phyloP scores from a whole-genome alignment of 2,797 vertebrate species.

The Alauda arvensis region DNA sequence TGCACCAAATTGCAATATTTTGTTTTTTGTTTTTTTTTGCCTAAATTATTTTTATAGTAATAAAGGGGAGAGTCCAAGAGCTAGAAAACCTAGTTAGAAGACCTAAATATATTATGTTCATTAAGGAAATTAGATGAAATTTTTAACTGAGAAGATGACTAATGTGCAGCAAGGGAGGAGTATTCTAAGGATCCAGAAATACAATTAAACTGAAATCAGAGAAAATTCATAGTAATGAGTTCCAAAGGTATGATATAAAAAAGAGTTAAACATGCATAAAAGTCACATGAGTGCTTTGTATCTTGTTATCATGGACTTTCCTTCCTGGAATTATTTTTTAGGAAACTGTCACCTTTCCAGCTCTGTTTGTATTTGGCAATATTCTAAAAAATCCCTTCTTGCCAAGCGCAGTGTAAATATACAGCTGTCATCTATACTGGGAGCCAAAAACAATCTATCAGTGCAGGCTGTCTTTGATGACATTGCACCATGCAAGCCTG shows the following conservation, averaged over 20 bases:
- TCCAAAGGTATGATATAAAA: background rate
- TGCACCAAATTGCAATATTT: background rate
- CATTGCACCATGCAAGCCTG: background rate
- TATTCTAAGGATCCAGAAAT: background rate
- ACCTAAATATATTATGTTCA: background rate
- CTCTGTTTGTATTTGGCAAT: conserved; percentile 39
- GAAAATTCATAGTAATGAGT: background rate
- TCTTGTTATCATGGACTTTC: conserved; percentile 29
- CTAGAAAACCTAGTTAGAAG: background rate
- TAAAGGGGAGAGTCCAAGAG: background rate
- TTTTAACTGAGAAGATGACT: background rate
- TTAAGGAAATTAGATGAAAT: background rate
- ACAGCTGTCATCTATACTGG: conserved; percentile 18
- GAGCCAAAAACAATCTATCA: background rate
- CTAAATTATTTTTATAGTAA: background rate
- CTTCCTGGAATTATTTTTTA: conserved; percentile 63
- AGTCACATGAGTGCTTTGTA: background rate
- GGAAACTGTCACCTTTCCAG: conserved; percentile 41
- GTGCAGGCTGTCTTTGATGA: conserved; percentile 10
- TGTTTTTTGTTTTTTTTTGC: background rate
- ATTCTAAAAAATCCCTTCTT: conserved; percentile 8
- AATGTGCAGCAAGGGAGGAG: background rate
- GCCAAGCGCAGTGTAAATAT: conserved; percentile 17
- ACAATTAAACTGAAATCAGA: background rate
- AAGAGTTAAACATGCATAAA: conserved; percentile 24